These are phyloP conservation scores for Lepus europaeus DNA, from an alignment of 2,113 vertebrate genomes.

Conservation along the genomic window DNA sequence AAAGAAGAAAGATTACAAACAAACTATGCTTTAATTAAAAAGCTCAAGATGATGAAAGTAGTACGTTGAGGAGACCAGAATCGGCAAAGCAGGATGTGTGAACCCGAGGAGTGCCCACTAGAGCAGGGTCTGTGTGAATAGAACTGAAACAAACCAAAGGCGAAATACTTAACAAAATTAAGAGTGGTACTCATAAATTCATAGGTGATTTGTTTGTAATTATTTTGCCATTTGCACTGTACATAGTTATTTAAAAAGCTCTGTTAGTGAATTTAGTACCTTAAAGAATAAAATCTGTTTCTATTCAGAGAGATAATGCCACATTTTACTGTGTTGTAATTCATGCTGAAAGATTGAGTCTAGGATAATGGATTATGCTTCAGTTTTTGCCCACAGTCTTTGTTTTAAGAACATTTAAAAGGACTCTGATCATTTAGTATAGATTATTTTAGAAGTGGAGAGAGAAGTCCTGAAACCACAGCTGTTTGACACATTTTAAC, in stretches of 20 bases:
- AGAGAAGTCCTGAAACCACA: slow-evolving; percentile 50
- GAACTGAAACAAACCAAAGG: background rate
- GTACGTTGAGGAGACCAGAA: background rate
- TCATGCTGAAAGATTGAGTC: background rate
- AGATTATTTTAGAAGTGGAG: slow-evolving; percentile 38
- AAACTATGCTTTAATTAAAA: background rate
- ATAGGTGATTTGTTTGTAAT: background rate
- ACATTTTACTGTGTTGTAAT: slow-evolving; percentile 43
- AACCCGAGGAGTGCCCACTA: background rate
- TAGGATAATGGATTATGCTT: slow-evolving; percentile 15
- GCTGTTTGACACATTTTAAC: slow-evolving; percentile 51
- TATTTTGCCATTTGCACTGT: background rate
- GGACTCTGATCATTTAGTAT: background rate
- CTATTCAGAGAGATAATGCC: background rate
- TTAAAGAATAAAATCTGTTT: background rate
- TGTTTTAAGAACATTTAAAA: slow-evolving; percentile 49
- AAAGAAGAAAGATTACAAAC: background rate
- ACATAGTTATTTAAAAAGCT: background rate
- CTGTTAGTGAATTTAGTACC: background rate
- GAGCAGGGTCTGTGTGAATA: background rate
- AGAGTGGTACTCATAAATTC: background rate
- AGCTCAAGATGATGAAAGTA: background rate
- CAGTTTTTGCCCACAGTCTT: background rate
- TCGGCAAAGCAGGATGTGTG: background rate
- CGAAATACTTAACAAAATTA: background rate